Evolutionary conservation across 1,140 invertebrate species (phyloP).

Genomic region (Wasmannia auropunctata): DNA sequence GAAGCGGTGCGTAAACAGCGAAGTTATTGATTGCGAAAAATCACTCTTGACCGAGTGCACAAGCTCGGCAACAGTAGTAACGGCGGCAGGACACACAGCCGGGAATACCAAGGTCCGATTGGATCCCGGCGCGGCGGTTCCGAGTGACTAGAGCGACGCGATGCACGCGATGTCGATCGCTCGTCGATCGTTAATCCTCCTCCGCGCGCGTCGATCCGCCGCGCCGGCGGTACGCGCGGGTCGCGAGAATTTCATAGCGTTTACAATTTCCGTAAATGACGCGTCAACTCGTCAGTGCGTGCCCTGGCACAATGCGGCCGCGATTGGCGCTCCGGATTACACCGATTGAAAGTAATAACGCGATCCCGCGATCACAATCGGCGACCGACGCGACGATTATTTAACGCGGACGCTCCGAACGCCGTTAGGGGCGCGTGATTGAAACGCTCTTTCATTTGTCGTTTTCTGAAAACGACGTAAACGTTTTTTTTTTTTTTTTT

Average conservation of each 20-base stretch:
- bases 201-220: conserved; percentile 14
- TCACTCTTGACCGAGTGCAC: conserved; percentile 52
- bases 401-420: conserved; percentile 1
- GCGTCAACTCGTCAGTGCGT: conserved; percentile 56
- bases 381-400: conserved; percentile 30
- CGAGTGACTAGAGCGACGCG: conserved; percentile 3
- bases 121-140: conserved; percentile 5
- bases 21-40: conserved; percentile 65
- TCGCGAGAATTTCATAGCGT: conserved; percentile 30
- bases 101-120: conserved; percentile 49
- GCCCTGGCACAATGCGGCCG: neutral
- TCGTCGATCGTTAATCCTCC: conserved; percentile 59
- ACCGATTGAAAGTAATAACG: conserved; percentile 9
- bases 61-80: neutral
- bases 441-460: neutral
- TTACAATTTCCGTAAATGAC: conserved; percentile 61
- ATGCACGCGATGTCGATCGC: neutral
- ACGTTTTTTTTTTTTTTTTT: neutral
- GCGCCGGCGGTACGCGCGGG: neutral
- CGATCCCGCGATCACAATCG: conserved; percentile 25
- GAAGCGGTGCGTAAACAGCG: conserved; percentile 47
- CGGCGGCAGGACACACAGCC: neutral
- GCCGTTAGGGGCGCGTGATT: neutral
- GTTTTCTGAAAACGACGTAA: neutral
- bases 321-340: conserved; percentile 45